These are phyloP conservation scores for Protonibea diacanthus DNA, from an alignment of 2,797 vertebrate genomes.

Conservation along the genomic window DNA sequence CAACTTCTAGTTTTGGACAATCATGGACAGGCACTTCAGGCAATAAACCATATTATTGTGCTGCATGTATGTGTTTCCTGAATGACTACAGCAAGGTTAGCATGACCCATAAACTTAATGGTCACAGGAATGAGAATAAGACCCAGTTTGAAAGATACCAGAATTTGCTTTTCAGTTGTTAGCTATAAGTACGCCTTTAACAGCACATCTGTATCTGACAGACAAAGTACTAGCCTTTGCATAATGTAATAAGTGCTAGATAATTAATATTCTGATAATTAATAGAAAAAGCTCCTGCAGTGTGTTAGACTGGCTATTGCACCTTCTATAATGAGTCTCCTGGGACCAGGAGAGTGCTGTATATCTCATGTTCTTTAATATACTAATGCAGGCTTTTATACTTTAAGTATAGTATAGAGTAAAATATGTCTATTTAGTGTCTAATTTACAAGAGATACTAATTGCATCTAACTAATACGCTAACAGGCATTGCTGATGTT, in stretches of 20 bases:
- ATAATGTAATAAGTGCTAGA: slow-evolving; percentile 19
- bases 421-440: background rate
- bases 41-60: background rate
- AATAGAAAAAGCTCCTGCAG: slow-evolving; percentile 26
- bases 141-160: background rate
- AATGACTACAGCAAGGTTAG: background rate
- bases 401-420: no score
- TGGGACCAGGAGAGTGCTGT: background rate
- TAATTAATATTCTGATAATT: slow-evolving; percentile 20
- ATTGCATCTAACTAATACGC: slow-evolving; percentile 6
- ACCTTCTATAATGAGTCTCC: slow-evolving; percentile 14
- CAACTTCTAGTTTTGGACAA: no score
- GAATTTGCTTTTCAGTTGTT: background rate
- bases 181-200: background rate
- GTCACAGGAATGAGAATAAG: background rate
- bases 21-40: background rate
- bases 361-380: slow-evolving; percentile 1
- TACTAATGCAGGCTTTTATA: slow-evolving; percentile 5
- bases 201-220: background rate
- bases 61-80: background rate
- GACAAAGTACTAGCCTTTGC: background rate
- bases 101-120: background rate
- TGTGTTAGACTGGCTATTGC: slow-evolving; percentile 17
- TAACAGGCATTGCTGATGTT: slow-evolving; percentile 10
- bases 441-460: slow-evolving; percentile 1